These are phyloP conservation scores for Alauda arvensis DNA, from an alignment of 2,797 vertebrate species.

Conservation along the genomic window DNA sequence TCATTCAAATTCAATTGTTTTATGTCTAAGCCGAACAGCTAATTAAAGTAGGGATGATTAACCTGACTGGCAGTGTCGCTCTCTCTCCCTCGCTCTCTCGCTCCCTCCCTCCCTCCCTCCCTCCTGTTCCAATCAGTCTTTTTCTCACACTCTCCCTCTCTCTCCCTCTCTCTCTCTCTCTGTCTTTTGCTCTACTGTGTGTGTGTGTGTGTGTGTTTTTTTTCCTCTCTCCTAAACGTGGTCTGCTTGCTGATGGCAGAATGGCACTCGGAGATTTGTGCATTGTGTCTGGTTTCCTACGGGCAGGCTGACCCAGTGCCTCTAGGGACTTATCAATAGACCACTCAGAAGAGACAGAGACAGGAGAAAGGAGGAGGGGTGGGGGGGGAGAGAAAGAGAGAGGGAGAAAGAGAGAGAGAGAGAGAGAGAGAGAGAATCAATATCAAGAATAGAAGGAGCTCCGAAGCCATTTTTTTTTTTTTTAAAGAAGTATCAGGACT, in stretches of 20 bases:
- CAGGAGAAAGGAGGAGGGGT: conserved; percentile 77
- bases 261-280: conserved; percentile 93
- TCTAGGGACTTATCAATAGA: conserved; percentile 99
- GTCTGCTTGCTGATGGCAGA: conserved; percentile 94
- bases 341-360: conserved; percentile 95
- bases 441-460: conserved; percentile 82
- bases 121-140: conserved; percentile 68
- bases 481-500: conserved; percentile 81
- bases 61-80: conserved; percentile 92
- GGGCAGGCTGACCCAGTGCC: conserved; percentile 95
- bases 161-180: conserved; percentile 55
- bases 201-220: conserved; percentile 22
- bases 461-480: conserved; percentile 79
- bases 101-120: conserved; percentile 64
- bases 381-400: conserved; percentile 79
- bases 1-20: conserved; percentile 89
- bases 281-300: conserved; percentile 99
- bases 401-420: conserved; percentile 49
- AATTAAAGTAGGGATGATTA: conserved; percentile 97
- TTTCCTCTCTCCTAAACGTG: conserved; percentile 81
- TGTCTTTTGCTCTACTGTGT: conserved; percentile 67
- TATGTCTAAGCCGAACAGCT: conserved; percentile 90
- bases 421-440: conserved; percentile 73
- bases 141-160: conserved; percentile 60
- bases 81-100: conserved; percentile 71